phyloP scores from a whole-genome alignment of 2,888 invertebrate species.

The Parapristionchus giblindavisi region DNA sequence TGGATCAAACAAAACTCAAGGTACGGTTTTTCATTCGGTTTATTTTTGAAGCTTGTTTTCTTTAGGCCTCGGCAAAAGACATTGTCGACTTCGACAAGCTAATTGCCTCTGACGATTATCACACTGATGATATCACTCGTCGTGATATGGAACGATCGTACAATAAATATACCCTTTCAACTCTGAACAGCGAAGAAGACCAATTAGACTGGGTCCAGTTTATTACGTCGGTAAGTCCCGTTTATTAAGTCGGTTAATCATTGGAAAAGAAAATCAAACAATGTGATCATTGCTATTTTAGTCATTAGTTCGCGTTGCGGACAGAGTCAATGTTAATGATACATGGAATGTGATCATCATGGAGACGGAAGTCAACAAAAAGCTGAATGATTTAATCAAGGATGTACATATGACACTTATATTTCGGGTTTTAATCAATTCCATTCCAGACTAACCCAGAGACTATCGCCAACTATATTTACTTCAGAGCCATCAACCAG shows the following conservation, averaged over 20 bases:
- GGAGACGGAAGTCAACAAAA: constrained; percentile 13
- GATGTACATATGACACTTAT: not conserved
- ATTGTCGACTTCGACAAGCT: too few relatives aligned
- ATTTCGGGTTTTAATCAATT: not conserved
- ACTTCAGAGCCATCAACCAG: not conserved
- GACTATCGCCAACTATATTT: constrained; percentile 4
- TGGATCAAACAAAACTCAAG: constrained; percentile 33
- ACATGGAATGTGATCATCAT: constrained; percentile 6
- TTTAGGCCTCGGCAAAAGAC: too few relatives aligned
- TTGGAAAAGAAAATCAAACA: not conserved
- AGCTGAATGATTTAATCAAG: constrained; percentile 10
- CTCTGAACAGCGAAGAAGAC: not conserved
- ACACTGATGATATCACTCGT: too few relatives aligned
- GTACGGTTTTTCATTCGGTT: not conserved
- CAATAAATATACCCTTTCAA: not conserved
- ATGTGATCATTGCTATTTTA: not conserved
- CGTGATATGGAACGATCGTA: not conserved
- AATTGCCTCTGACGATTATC: too few relatives aligned
- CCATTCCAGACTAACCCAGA: not conserved
- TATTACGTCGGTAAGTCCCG: not conserved
- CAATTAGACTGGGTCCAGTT: constrained; percentile 9
- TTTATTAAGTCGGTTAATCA: not conserved
- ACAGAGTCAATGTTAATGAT: not conserved
- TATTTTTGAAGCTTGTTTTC: too few relatives aligned
- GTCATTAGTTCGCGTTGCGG: not conserved